Percentiles rank a stretch among this genome's conserved stretches.
These are phyloP conservation scores for Dendrophyllia cribrosa DNA, from an alignment of 64 coral and sea anemone genomes.

Conservation along the genomic window DNA sequence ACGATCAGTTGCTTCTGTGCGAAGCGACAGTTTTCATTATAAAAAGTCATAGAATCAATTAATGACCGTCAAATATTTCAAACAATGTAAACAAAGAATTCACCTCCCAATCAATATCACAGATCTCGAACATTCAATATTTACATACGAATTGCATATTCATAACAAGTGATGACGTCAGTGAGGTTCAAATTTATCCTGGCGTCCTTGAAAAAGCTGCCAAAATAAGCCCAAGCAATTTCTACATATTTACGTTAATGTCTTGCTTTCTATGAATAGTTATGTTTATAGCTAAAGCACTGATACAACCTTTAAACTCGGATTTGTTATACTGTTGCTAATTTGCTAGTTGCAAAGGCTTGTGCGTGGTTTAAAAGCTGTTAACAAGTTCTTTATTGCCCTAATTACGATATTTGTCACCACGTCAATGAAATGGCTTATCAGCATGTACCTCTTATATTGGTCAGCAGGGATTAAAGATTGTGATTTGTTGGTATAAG, in stretches of 20 bases:
- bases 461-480: not conserved
- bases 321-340: not conserved
- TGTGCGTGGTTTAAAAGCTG: not conserved
- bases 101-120: slow-evolving; percentile 1
- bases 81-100: slow-evolving; percentile 34
- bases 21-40: not conserved
- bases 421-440: not conserved
- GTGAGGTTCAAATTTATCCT: not conserved
- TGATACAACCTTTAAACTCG: not conserved
- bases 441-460: not conserved
- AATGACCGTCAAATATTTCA: not conserved
- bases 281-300: not conserved
- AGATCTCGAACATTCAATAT: slow-evolving; percentile 22
- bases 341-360: not conserved
- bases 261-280: not conserved
- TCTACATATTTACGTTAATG: not conserved
- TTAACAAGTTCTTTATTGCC: not conserved
- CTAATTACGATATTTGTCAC: slow-evolving; percentile 23
- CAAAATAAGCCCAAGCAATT: not conserved
- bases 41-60: slow-evolving; percentile 26
- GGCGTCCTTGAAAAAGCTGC: not conserved
- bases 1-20: not conserved
- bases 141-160: not conserved
- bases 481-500: not conserved
- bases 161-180: not conserved